A percentile compares a stretch with the other conserved stretches of the same genome.
phyloP scores from a whole-genome alignment of 1,140 invertebrate species.

The Hycleus cichorii region DNA sequence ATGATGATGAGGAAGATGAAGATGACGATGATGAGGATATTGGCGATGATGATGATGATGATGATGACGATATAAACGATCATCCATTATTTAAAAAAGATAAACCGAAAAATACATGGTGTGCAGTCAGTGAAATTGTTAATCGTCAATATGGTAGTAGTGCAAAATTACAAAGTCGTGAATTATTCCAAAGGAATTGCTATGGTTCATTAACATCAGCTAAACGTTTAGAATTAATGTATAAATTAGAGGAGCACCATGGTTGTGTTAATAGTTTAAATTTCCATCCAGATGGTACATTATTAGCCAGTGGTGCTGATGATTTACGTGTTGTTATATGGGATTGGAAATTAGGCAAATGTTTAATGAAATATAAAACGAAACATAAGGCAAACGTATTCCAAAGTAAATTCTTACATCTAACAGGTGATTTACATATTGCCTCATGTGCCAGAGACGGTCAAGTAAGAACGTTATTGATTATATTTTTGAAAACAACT shows the following conservation, averaged over 20 bases:
- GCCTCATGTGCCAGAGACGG: conserved; percentile 85
- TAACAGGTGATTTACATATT: conserved; percentile 69
- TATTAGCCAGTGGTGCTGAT: conserved; percentile 83
- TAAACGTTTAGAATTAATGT: conserved; percentile 71
- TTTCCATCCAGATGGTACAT: conserved; percentile 71
- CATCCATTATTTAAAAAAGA: conserved; percentile 50
- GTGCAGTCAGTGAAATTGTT: conserved; percentile 51
- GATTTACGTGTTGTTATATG: conserved; percentile 75
- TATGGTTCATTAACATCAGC: conserved; percentile 77
- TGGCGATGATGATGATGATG: no score
- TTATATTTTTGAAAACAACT: neutral
- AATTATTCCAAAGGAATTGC: conserved; percentile 61
- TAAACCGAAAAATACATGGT: conserved; percentile 62
- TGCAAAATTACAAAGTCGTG: conserved; percentile 44
- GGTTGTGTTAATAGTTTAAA: conserved; percentile 91
- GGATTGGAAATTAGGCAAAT: conserved; percentile 76
- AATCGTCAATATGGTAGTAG: conserved; percentile 51
- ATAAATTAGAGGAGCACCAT: conserved; percentile 69
- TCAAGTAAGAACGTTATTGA: conserved; percentile 52
- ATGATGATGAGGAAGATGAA: no score
- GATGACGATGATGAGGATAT: no score
- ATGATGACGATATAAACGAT: conserved; percentile 40
- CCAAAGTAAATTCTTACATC: conserved; percentile 65
- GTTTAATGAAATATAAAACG: conserved; percentile 58
- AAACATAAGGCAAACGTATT: conserved; percentile 85